Base-by-base conservation (phyloP, 1,140 invertebrate species). In the Asbolus verrucosus region DNA sequence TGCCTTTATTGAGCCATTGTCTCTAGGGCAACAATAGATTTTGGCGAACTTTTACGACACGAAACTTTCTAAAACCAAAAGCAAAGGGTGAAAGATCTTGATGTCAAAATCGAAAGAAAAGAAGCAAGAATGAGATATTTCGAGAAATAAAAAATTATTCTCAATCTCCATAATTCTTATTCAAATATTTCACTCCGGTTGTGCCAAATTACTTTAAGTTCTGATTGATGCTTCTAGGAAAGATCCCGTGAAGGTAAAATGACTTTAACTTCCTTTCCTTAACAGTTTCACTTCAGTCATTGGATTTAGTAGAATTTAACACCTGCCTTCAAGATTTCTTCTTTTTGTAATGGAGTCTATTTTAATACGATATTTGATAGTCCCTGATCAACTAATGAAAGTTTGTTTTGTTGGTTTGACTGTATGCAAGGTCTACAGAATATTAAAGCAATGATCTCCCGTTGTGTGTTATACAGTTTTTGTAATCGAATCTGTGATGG, bases 401-500 rank as follows among this genome's bases (percentile, higher is more conserved):
- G 33, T 36, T 36, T 36, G 33, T 36, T 36, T 36, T 8, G 33
- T 36, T 36, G 33, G 2, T 6, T 6, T n/a, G 33, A 36, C 11
- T 27, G 24, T n/a, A 36, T 4, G 2, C 3, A 36, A 36, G 33
- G 33, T 11, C 33, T 11, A 36, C n/a, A 11, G 33, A 11, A 36
- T 36, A 36, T 36, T 36, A 36, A 36, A 6, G 33, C 5, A 4
- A 36, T 36, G 33, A 36, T 36, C 33, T 36, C 33, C 33, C 33
- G 33, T 36, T 11, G 33, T n/a, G n/a, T 30, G 27, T 36, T 36
- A 4, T 36, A 36, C 33, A 11, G 6, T 36, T 36, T 36, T 36
- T 36, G 33, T 36, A 11, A n/a, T 36, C 33, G n/a, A 30, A 8
- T 30, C 9, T 30, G 4, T 8, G 4, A 30, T 30, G 27, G 27